Evolutionary conservation across 2,797 vertebrate genomes (phyloP), one percentile per base, ranked within the genome.

Genomic region (Arremon aurantiirostris): DNA sequence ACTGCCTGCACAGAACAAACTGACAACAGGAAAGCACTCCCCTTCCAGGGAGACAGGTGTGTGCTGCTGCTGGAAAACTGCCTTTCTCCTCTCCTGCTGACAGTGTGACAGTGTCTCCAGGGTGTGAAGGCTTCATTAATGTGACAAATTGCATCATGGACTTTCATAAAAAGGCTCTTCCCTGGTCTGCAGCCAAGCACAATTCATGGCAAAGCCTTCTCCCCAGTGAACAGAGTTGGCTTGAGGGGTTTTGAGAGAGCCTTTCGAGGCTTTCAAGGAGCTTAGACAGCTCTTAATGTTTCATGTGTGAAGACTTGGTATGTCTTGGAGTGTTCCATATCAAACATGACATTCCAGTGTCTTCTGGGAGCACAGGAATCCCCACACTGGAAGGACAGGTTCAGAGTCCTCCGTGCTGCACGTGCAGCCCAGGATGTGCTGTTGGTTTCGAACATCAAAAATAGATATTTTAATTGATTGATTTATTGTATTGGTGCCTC

Each of bases 1-100:
- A 97, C 97, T 98, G 97, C 34, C 55, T 97, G 44, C 95, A 96
- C 84, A 98, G 97, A 97, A 97, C 98, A 96, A 98, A 97, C 97
- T 98, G 98, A 97, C 92, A 85, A 49, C 76, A 8, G 8, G 77
- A 61, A 44, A 82, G 68, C 73, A 37, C 39, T 56, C 60, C 34
- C n/a, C n/a, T 83, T 59, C 5, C 3, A 80, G 21, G 9, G 57
- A 89, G 42, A 61, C 60, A 55, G 60, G 39, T 32, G 37, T 73
- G 57, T 90, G 71, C 91, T 66, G 77, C 55, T 77, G 49, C 79
- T 82, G 89, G 80, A 94, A 90, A 85, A n/a, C 89, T 92, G 90
- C 82, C 81, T 90, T 80, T 41, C 70, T 47, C 30, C n/a, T 85
- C 66, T 56, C 32, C 0, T 11, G 63, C 81, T 70, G 53, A 61